These are phyloP conservation scores for Rhabdophis nuchalis DNA, from an alignment of 2,797 vertebrate species.

Conservation along the genomic window DNA sequence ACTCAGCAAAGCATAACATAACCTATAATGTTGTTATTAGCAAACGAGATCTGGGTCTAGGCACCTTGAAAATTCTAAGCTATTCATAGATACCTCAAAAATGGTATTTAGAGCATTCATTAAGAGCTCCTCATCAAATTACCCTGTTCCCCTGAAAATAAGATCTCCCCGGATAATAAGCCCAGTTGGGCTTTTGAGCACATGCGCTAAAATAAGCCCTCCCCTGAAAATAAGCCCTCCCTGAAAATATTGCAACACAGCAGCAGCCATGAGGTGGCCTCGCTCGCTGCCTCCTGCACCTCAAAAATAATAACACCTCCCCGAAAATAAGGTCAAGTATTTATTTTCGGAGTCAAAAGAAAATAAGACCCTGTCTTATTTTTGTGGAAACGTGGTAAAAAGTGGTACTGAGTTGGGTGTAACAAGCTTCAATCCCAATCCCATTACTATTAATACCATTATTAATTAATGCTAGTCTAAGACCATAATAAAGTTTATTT, in stretches of 20 bases:
- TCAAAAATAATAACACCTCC: too few species aligned
- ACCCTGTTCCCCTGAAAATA: too few species aligned
- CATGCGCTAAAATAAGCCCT: too few species aligned
- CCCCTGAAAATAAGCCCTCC: too few species aligned
- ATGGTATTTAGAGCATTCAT: not conserved
- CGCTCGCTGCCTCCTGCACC: too few species aligned
- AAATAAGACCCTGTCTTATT: too few species aligned
- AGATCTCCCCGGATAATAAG: too few species aligned
- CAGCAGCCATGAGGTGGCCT: too few species aligned
- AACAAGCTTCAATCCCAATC: not conserved
- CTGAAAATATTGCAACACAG: too few species aligned
- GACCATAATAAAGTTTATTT: not conserved
- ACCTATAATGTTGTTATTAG: not conserved
- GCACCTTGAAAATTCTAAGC: not conserved
- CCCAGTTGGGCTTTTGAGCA: too few species aligned
- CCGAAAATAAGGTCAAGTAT: too few species aligned
- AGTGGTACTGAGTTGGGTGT: not conserved
- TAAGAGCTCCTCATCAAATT: not conserved
- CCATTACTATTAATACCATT: not conserved
- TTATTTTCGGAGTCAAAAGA: too few species aligned
- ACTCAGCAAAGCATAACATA: not conserved
- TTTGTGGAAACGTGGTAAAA: not conserved
- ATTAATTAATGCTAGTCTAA: not conserved
- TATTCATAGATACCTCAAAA: not conserved
- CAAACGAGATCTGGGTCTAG: not conserved